Evolutionary conservation across 2,113 vertebrate species (phyloP).

Genomic region (Myrmecobius fasciatus): DNA sequence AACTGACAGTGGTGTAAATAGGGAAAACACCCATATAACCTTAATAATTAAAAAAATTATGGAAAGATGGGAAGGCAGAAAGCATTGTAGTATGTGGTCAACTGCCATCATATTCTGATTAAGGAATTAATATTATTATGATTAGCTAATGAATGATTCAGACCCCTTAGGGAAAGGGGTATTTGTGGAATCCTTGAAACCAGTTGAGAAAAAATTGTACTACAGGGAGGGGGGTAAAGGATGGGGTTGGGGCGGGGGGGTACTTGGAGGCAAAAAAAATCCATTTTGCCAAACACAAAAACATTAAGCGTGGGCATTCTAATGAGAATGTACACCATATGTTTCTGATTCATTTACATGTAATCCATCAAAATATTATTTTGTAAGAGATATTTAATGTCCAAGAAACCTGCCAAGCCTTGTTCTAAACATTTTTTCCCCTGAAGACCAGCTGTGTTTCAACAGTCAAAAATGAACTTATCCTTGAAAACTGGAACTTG

Average conservation of each 20-base stretch:
- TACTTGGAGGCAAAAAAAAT: slow-evolving; percentile 50
- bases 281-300: slow-evolving; percentile 67
- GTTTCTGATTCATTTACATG: slow-evolving; percentile 80
- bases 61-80: not conserved
- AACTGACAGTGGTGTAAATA: not conserved
- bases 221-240: not conserved
- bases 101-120: not conserved
- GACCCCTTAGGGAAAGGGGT: not conserved
- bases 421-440: slow-evolving; percentile 72
- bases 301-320: slow-evolving; percentile 51
- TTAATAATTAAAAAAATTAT: not conserved
- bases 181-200: not conserved
- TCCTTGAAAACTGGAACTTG: slow-evolving; percentile 63
- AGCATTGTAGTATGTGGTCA: not conserved
- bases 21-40: not conserved
- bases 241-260: not conserved
- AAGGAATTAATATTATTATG: not conserved
- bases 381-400: slow-evolving; percentile 78
- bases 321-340: slow-evolving; percentile 75
- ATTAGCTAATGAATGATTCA: not conserved
- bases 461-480: slow-evolving; percentile 66
- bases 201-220: not conserved
- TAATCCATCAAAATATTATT: slow-evolving; percentile 80
- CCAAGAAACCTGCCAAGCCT: slow-evolving; percentile 73
- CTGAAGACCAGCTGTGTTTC: slow-evolving; percentile 60